Percentiles rank a stretch among this genome's conserved stretches.
These are phyloP conservation scores for Hyperoplus immaculatus DNA, from an alignment of 2,797 vertebrate genomes.

Conservation along the genomic window DNA sequence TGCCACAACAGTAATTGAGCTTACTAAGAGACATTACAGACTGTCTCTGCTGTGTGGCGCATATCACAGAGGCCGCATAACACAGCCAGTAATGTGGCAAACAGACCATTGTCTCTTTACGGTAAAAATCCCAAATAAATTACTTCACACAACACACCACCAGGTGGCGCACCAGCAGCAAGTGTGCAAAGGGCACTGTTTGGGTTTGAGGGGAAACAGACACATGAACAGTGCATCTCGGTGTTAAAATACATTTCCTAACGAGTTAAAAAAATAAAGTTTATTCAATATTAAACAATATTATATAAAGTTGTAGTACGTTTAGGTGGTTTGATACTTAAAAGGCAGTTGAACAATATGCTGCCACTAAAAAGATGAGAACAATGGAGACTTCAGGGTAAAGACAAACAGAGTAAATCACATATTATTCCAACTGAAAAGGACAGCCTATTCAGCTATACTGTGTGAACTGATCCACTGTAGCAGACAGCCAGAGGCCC, in stretches of 20 bases:
- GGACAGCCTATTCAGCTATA: constrained; percentile 37
- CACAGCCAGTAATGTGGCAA: constrained; percentile 22
- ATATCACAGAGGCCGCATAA: constrained; percentile 33
- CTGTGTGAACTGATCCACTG: constrained; percentile 38
- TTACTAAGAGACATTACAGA: constrained; percentile 24
- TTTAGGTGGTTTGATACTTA: constrained; percentile 22
- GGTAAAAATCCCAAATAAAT: neutral
- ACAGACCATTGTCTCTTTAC: constrained; percentile 22
- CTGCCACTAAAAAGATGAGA: constrained; percentile 16
- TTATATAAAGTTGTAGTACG: constrained; percentile 2
- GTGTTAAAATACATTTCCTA: constrained; percentile 8
- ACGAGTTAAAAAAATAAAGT: constrained; percentile 11
- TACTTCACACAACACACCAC: constrained; percentile 52
- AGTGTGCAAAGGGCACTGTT: constrained; percentile 15
- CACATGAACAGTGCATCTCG: constrained; percentile 5
- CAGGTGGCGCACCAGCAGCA: constrained; percentile 70
- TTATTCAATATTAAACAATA: constrained; percentile 12
- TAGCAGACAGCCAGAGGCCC: constrained; percentile 32
- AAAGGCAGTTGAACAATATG: constrained; percentile 10
- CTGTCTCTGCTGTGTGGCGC: constrained; percentile 20
- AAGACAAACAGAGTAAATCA: constrained; percentile 23
- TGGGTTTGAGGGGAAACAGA: neutral
- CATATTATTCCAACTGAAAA: constrained; percentile 33
- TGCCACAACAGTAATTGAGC: constrained; percentile 35
- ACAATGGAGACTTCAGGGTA: constrained; percentile 18